phyloP scores from a whole-genome alignment of 2,113 vertebrate genomes.

The Arizona elegans region DNA sequence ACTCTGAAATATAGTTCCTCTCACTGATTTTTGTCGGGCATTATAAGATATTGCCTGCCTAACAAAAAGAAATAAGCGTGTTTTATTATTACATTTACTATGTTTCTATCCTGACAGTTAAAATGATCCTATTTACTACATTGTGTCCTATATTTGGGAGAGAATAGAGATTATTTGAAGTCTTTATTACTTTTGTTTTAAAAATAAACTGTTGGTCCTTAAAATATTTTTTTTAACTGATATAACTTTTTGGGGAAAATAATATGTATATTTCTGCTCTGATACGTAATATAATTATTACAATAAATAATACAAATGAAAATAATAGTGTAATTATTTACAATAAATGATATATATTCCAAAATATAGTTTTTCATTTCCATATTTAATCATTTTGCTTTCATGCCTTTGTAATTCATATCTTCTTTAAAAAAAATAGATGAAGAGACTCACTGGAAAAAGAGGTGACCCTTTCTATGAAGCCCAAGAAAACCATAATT shows the following conservation, averaged over 20 bases:
- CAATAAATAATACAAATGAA: not conserved
- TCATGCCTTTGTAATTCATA: not conserved
- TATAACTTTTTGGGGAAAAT: not conserved
- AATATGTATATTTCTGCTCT: not conserved
- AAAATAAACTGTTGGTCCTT: not conserved
- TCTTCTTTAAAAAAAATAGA: slow-evolving; percentile 61
- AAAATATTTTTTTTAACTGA: not conserved
- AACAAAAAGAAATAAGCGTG: not conserved
- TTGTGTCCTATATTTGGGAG: not conserved
- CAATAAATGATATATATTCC: not conserved
- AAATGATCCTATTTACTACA: not conserved
- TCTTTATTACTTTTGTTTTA: not conserved
- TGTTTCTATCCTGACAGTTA: not conserved
- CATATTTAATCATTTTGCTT: not conserved
- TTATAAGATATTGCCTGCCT: not conserved
- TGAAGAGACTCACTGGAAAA: slow-evolving; percentile 75
- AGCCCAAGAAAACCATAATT: slow-evolving; percentile 95
- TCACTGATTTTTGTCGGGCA: not conserved
- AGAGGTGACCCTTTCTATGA: slow-evolving; percentile 91
- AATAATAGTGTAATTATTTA: not conserved
- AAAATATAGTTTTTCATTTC: not conserved
- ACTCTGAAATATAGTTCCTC: not conserved
- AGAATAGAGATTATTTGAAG: not conserved
- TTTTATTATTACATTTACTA: not conserved
- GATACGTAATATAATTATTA: not conserved